phyloP scores from a whole-genome alignment of 1,140 invertebrate genomes.

The Sinonovacula constricta region DNA sequence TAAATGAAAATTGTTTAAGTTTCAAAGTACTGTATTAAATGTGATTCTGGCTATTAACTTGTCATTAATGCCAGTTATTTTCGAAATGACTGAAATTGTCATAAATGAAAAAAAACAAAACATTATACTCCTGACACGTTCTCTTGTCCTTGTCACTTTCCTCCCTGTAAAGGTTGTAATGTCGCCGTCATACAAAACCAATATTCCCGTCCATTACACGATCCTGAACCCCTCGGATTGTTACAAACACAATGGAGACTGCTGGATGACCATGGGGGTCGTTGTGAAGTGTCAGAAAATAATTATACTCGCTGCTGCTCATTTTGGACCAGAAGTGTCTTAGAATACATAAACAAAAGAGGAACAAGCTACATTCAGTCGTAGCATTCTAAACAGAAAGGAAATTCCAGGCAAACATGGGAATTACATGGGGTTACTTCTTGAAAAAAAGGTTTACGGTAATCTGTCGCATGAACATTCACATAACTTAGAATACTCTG shows the following conservation, averaged over 20 bases:
- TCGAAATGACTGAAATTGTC: no score
- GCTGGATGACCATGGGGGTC: slow-evolving; percentile 27
- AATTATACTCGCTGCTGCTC: slow-evolving; percentile 29
- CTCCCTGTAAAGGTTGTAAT: no score
- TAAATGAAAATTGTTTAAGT: no score
- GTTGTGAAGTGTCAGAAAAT: slow-evolving; percentile 50
- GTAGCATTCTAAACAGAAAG: background rate
- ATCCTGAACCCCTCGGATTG: no score
- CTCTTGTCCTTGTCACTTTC: no score
- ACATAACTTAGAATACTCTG: background rate
- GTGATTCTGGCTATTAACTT: no score
- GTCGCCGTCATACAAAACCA: no score
- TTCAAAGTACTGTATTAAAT: no score
- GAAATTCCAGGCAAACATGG: background rate
- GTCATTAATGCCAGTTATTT: no score
- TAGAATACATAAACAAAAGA: slow-evolving; percentile 34
- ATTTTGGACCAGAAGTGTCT: slow-evolving; percentile 21
- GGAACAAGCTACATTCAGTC: background rate
- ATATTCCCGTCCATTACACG: no score
- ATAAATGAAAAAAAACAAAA: no score
- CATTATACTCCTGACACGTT: no score
- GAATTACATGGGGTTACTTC: background rate
- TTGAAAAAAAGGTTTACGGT: background rate
- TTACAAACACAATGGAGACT: slow-evolving; percentile 46
- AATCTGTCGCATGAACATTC: background rate